Evolutionary conservation across 2,797 vertebrate genomes (phyloP).

Genomic region (Lophius americanus): DNA sequence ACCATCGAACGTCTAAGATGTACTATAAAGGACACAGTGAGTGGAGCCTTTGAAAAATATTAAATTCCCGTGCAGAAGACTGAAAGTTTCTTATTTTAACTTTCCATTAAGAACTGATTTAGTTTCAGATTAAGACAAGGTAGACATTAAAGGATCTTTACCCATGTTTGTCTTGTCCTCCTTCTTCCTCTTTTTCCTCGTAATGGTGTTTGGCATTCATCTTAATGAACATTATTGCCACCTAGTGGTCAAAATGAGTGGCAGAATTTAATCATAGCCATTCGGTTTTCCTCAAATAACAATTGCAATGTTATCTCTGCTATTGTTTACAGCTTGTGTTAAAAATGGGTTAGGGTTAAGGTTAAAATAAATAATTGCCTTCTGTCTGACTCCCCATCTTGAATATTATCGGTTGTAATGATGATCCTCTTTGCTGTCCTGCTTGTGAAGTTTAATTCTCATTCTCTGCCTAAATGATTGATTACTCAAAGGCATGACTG

Average conservation of each 20-base stretch:
- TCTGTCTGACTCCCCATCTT: too few relatives aligned
- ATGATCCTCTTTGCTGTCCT: neutral
- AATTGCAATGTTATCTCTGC: neutral
- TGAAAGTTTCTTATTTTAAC: neutral
- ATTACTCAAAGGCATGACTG: neutral
- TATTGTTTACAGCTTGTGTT: too few relatives aligned
- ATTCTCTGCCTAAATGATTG: neutral
- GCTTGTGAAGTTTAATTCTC: neutral
- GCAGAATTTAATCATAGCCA: neutral
- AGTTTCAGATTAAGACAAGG: neutral
- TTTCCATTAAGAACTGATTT: constrained; percentile 3
- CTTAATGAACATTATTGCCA: constrained; percentile 50
- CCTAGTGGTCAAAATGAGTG: constrained; percentile 42
- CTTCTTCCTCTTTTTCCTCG: constrained; percentile 12
- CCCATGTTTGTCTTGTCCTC: neutral
- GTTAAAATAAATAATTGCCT: too few relatives aligned
- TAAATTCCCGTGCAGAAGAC: too few relatives aligned
- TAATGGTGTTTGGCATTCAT: constrained; percentile 9
- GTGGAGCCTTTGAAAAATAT: neutral
- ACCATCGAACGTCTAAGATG: neutral
- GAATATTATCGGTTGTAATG: neutral
- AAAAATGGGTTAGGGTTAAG: too few relatives aligned
- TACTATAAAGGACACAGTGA: neutral
- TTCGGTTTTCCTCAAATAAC: neutral
- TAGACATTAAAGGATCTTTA: constrained; percentile 34